Base-by-base conservation (phyloP, 2,797 vertebrate genomes). In the Pseudotriccus pelzelni region DNA sequence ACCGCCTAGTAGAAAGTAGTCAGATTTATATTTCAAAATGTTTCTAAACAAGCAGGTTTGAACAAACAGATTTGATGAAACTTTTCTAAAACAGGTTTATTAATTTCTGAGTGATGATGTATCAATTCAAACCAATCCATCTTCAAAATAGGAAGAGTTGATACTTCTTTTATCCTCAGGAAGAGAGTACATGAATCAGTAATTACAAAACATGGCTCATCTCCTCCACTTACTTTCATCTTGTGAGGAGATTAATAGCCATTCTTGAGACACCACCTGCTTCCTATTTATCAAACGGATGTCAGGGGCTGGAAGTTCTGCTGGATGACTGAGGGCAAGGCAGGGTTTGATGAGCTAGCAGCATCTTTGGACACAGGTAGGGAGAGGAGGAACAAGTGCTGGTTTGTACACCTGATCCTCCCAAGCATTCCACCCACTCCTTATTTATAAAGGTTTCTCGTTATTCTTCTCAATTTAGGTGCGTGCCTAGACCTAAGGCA, bases 161-260 rank as follows among this genome's bases (percentile, higher is more conserved):
- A 81, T 90, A 87, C 15, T 81, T 81, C 66, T 95, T 96, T 95
- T 90, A 88, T 91, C 78, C 75, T 89, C 50, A 47, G 66, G 73
- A 91, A 91, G 55, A 16, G 37, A 37, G 7, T 72, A 44, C 28
- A 34, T 91, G 87, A 97, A 95, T 96, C 85, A 69, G 78, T 97
- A 97, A 98, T 97, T 97, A 92, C 88, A 95, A 95, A 92, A 37
- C 53, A 59, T 95, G 91, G 73, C 83, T 97, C 63, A 89, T 58
- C 13, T 93, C 83, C 75, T 74, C 43, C 63, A 34, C 60, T 95
- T 95, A 34, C 91, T 96, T 96, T 97, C 74, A 95, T 97, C 92
- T 96, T 88, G 34, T 32, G 32, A 79, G 44, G 76, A 97, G 94
- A 98, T 98, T 97, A 97, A 98, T 97, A 94, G 73, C 67, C 85